Base-by-base conservation (phyloP, 2,888 invertebrate species). In the Cryptocheilus praepositus region DNA sequence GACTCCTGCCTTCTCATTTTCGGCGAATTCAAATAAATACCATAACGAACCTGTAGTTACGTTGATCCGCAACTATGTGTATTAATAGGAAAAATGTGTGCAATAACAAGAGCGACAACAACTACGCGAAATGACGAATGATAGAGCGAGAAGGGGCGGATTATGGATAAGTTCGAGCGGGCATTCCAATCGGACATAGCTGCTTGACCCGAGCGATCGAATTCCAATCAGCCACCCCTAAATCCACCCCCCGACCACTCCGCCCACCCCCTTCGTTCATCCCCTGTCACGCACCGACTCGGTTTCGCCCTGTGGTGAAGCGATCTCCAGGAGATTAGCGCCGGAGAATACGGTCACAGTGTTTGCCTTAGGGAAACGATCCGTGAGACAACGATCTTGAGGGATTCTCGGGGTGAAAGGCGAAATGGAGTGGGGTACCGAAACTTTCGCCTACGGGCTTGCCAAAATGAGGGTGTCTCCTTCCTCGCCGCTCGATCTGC, bases 101-200 rank as follows among this genome's bases (percentile, higher is more conserved):
- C 5, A 5, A 5, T 25, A 36, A 7, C 36, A 11, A 11, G 13
- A 7, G 3, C 7, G 13, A 36, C 11, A 36, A 8, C 8, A 11
- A 11, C 3, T 11, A 11, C 7, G 7, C 8, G 36, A 36, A 36
- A 36, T 11, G 36, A 36, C 4, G 36, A 36, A 1, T 36, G 36
- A 36, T 2, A 36, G 7, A 11, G 36, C 3, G 36, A 36, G 36
- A 11, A 7, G 8, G 36, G 36, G 8, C 16, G 64, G 61, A 70
- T 71, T 61, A 77, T 80, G 66, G 21, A 68, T 53, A 75, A 68
- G 66, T 72, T 71, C 72, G 79, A 76, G 73, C 72, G 73, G 75
- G 83, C 81, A 85, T 87, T 84, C 81, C 84, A 77, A 82, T 82
- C 76, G 79, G 79, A 83, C 82, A 82, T 82, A 80, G 81, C 81